Percentiles rank a stretch among this genome's conserved stretches.
Conservation (phyloP, 2,113 vertebrate species). For the Silurus meridionalis region DNA sequence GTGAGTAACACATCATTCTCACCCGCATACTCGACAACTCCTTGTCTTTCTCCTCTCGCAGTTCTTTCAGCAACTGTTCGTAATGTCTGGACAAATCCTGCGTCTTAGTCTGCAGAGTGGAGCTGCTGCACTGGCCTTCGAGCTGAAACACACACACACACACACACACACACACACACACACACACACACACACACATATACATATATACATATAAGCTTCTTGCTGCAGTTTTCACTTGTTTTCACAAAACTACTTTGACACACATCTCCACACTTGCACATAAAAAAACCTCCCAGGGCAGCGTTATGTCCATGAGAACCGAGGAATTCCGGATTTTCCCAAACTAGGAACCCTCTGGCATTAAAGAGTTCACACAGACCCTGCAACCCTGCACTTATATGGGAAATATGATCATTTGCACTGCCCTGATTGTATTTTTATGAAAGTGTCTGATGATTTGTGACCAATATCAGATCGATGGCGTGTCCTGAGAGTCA, state of each 20-base stretch:
- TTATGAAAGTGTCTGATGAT: no score
- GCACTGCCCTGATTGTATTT: no score
- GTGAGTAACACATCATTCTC: conserved; percentile 41
- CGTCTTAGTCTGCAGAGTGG: conserved; percentile 77
- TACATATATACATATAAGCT: background rate
- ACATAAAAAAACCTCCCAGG: no score
- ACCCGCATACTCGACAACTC: conserved; percentile 86
- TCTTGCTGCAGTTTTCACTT: background rate
- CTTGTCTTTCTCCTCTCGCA: conserved; percentile 84
- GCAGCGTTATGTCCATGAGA: background rate
- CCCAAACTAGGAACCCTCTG: no score
- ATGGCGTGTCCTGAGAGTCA: no score
- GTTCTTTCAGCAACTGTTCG: conserved; percentile 78
- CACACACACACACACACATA: conserved; percentile 14
- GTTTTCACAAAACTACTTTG: background rate
- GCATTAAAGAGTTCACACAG: no score
- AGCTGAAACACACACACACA: conserved; percentile 56
- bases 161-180: conserved; percentile 14
- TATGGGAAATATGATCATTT: no score
- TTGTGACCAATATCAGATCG: no score
- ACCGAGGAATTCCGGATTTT: background rate
- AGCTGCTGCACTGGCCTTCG: conserved; percentile 70
- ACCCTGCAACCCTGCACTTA: no score
- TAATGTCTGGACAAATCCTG: conserved; percentile 88
- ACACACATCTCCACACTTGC: no score